Base-by-base conservation (phyloP, 2,797 vertebrate species). In the Epinephelus awoara region DNA sequence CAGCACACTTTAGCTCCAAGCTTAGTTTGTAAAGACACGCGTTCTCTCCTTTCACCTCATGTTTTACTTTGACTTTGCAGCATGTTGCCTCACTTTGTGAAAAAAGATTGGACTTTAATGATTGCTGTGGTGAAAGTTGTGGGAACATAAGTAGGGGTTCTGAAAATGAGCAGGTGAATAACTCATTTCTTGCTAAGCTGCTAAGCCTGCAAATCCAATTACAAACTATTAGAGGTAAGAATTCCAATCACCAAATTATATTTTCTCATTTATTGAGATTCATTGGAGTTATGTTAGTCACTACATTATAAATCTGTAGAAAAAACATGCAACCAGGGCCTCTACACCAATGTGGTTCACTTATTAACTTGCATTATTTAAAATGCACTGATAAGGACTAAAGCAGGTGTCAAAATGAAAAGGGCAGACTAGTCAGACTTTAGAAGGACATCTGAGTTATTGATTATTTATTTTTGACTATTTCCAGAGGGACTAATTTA, bases 1-100 rank as follows among this genome's bases (percentile, higher is more conserved):
- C 44, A 63, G 15, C 8, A 51, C 58, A 34, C 54, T 76, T 62
- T 7, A 65, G 61, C 61, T 27, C 44, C 17, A 18, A 5, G 61
- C 23, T 55, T 50, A 55, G 23, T 12, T 23, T 34, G 40, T 47
- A 47, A 57, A n/a, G 56, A 40, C 6, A 69, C 12, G 2, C 7
- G n/a, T 62, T 75, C 23, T 52, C 15, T 58, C 18, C 13, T 57
- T 57, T 34, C n/a, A 62, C 49, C 18, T 54, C 40, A 14, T 14
- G 21, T 40, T 38, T 23, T 25, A 42, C 29, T 65, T 56, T 47
- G 13, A 23, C 62, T 66, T 15, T 46, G 49, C 9, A 17, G 12
- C 34, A 21, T 18, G 2, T 25, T 6, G 10, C 11, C 21, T 54
- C 58, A 42, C 7, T 18, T 21, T 59, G 29, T 49, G 44, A 55